Evolutionary conservation across 2,797 vertebrate genomes (phyloP), one percentile per base, ranked within the genome.

Genomic region (Onychomys arenicola): DNA sequence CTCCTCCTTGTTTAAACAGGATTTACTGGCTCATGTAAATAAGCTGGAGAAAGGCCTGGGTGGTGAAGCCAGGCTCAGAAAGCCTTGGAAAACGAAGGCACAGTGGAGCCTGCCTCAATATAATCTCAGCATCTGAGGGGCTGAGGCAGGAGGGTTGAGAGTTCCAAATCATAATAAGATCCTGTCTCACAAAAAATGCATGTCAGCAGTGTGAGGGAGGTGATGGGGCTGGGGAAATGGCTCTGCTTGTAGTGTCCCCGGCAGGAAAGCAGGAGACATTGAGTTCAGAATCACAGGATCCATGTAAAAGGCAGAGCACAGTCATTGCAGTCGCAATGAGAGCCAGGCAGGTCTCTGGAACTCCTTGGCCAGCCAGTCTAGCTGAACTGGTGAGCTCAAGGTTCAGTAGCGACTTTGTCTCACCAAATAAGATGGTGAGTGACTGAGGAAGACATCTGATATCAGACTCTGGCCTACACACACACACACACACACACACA

Each of bases 1-100:
- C 49, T 84, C 81, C 61, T 93, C n/a, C 11, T 96, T 27, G 5
- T 95, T 95, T 96, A 93, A 96, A 94, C 78, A 94, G 40, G 27
- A 71, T 81, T 97, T 85, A 40, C 89, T 83, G 67, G 69, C 52
- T 80, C 17, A 40, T 2, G 27, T 13, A 83, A 82, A 43, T 73
- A 81, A 95, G 77, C 32, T 77, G 37, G 46, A 40, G 19, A 81
- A 80, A 81, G 34, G 32, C 6, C 16, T 82, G 59, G 46, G 37
- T 29, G 49, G 17, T 61, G 46, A 27, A 76, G 25, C 52, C 77
- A 10, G 34, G 96, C 57, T 95, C 78, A 80, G 27, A 88, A 96
- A 89, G 81, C 1, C 65, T 59, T 94, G 32, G 84, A 40, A 94
- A 49, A 76, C 63, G 43, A 96, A 97, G 69, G 49, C 7, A 86